Percentiles rank a stretch among this genome's conserved stretches.
phyloP scores from a whole-genome alignment of 2,113 vertebrate genomes.

The Cebidichthys violaceus region DNA sequence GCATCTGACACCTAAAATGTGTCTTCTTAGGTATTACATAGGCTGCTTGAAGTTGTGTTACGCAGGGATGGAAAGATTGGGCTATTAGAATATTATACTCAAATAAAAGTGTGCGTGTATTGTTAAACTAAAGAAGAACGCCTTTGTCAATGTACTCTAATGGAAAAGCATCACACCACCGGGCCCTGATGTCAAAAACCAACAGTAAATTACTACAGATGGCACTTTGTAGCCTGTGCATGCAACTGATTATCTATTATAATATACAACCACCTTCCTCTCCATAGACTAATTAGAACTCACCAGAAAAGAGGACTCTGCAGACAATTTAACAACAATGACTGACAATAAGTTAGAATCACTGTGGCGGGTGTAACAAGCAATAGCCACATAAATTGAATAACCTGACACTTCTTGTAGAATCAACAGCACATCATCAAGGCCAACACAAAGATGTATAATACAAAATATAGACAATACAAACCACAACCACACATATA shows the following conservation, averaged over 20 bases:
- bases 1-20: neutral
- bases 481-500: neutral
- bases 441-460: neutral
- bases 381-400: neutral
- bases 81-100: neutral
- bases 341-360: neutral
- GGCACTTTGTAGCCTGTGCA: neutral
- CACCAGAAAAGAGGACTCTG: neutral
- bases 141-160: neutral
- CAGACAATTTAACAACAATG: neutral
- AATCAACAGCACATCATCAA: neutral
- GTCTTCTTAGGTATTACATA: neutral
- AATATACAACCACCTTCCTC: neutral
- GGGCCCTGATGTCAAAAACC: neutral
- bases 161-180: neutral
- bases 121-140: neutral
- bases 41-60: neutral
- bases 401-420: neutral
- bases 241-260: neutral
- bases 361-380: neutral
- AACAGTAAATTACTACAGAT: neutral
- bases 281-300: neutral
- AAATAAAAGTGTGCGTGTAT: neutral
- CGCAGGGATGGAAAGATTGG: neutral
- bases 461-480: neutral